Conservation (phyloP, 2,797 vertebrate species). For the Somateria mollissima region DNA sequence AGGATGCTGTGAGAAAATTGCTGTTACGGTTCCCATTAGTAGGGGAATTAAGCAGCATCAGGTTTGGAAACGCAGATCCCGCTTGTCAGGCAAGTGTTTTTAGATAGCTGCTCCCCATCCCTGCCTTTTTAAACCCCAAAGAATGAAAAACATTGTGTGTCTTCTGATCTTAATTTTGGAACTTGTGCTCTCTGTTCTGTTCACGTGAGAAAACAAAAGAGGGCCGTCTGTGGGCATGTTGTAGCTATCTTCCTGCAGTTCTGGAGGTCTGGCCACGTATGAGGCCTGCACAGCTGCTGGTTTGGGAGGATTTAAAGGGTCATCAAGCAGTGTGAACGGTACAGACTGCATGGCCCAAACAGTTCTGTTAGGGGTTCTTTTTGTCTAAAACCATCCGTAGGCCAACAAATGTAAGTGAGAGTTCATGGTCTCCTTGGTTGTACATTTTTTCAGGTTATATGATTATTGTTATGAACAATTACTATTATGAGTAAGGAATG, state of each 20-base stretch:
- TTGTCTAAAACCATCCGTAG: not conserved
- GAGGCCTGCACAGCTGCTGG: too few relatives aligned
- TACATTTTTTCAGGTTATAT: not conserved
- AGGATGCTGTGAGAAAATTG: not conserved
- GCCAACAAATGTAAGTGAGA: not conserved
- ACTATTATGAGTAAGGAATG: not conserved
- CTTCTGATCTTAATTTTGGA: not conserved
- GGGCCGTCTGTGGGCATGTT: not conserved
- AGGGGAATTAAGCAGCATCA: not conserved
- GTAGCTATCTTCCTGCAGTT: not conserved
- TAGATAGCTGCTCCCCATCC: not conserved
- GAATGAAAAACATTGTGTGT: rapidly evolving
- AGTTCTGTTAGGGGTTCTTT: not conserved
- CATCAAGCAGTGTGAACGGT: too few relatives aligned
- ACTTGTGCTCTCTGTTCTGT: rapidly evolving
- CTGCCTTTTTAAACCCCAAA: not conserved
- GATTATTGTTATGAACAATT: not conserved
- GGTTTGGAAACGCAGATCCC: not conserved
- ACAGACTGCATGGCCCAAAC: not conserved
- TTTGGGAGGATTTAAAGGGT: not conserved
- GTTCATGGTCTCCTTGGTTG: not conserved
- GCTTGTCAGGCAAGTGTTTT: not conserved
- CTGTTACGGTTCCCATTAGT: not conserved
- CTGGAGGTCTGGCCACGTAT: rapidly evolving
- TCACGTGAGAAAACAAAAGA: rapidly evolving